These are phyloP conservation scores for Saturnia pavonia DNA, from an alignment of 2,888 invertebrate genomes.

Conservation along the genomic window DNA sequence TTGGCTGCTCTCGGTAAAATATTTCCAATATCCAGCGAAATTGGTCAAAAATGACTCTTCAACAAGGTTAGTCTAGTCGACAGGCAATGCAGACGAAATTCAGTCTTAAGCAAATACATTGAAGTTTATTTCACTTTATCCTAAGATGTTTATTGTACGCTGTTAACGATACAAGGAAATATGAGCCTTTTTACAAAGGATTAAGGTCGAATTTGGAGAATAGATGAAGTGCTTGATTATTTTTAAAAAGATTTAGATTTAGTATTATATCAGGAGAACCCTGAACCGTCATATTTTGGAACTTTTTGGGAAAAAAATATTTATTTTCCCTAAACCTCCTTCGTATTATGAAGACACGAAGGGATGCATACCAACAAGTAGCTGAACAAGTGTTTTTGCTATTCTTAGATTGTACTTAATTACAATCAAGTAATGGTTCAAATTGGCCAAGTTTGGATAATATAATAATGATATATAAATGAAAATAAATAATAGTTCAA, in stretches of 20 bases:
- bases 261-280: neutral
- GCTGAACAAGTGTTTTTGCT: too few species aligned
- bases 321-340: too few species aligned
- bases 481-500: too few species aligned
- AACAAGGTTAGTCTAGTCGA: constrained; percentile 63
- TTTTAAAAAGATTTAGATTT: neutral
- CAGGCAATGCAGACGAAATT: constrained; percentile 33
- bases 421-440: too few species aligned
- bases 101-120: constrained; percentile 33
- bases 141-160: neutral
- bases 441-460: too few species aligned
- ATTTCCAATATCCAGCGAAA: constrained; percentile 70
- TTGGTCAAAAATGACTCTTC: constrained; percentile 71
- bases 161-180: neutral
- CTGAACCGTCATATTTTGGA: neutral
- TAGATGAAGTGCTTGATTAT: neutral
- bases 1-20: constrained; percentile 52
- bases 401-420: too few species aligned
- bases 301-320: neutral
- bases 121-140: constrained; percentile 48
- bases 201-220: neutral
- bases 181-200: neutral
- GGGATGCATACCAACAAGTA: too few species aligned
- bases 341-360: too few species aligned
- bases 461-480: too few species aligned